These are phyloP conservation scores for Hiodon alosoides DNA, from an alignment of 2,113 vertebrate genomes.

Conservation along the genomic window DNA sequence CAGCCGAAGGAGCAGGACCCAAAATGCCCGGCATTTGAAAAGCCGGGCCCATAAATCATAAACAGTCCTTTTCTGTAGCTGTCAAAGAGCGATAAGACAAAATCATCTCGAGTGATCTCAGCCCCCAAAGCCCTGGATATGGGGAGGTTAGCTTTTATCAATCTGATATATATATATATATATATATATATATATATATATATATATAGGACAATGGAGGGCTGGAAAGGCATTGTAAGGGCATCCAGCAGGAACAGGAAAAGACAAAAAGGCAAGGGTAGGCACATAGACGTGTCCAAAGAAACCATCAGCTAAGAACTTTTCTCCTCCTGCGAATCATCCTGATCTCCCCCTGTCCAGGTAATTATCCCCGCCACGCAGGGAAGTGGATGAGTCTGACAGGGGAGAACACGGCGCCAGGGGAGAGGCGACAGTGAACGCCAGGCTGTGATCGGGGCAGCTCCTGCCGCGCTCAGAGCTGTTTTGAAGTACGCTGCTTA, in stretches of 20 bases:
- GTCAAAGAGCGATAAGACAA: slow-evolving; percentile 37
- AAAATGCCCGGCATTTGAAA: slow-evolving; percentile 1
- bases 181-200: too few relatives aligned
- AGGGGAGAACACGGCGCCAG: slow-evolving; percentile 23
- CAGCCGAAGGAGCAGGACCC: too few relatives aligned
- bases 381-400: slow-evolving; percentile 18
- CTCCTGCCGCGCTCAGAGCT: slow-evolving; percentile 25
- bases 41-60: slow-evolving; percentile 29
- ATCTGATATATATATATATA: not conserved
- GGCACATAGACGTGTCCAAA: too few relatives aligned
- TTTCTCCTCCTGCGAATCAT: slow-evolving; percentile 30
- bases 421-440: slow-evolving; percentile 29
- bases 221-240: too few relatives aligned
- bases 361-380: slow-evolving; percentile 24
- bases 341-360: slow-evolving; percentile 17
- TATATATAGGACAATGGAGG: too few relatives aligned
- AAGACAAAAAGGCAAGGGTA: too few relatives aligned
- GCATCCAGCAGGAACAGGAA: too few relatives aligned
- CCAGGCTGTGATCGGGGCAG: slow-evolving; percentile 32
- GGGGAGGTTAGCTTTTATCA: not conserved
- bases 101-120: slow-evolving; percentile 27
- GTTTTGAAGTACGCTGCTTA: not conserved
- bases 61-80: slow-evolving; percentile 28
- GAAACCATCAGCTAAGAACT: not conserved
- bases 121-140: slow-evolving; percentile 12